Conservation (phyloP, 2,113 vertebrate species). For the human region DNA sequence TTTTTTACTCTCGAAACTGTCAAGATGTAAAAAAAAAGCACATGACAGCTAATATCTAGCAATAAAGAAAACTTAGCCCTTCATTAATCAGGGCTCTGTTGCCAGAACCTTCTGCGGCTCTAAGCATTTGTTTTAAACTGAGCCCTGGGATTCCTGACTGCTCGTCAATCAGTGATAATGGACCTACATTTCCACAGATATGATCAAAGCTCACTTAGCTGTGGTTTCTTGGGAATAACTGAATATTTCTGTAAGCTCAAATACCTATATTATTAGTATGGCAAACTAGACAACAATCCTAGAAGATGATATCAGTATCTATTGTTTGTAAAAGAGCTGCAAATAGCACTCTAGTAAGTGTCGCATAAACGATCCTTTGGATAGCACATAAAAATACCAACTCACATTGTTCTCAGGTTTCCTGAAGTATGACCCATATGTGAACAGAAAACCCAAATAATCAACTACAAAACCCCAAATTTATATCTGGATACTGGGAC, state of each 20-base stretch:
- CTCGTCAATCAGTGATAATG: background rate
- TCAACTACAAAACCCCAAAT: background rate
- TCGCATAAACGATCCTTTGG: background rate
- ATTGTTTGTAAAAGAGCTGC: background rate
- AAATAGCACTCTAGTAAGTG: background rate
- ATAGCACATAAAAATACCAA: background rate
- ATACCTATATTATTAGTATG: background rate
- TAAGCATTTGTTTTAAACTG: background rate
- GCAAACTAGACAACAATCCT: background rate
- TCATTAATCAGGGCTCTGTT: background rate
- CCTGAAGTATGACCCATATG: background rate
- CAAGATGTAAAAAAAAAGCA: slow-evolving; percentile 24
- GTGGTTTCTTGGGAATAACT: background rate
- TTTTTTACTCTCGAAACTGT: slow-evolving; percentile 9
- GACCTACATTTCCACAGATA: background rate
- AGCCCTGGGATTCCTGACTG: background rate
- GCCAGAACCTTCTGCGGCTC: background rate
- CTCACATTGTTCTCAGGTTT: background rate
- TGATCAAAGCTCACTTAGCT: background rate
- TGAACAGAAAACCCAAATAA: background rate
- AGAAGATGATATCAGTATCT: background rate
- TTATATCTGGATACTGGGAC: background rate
- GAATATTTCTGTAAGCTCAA: background rate
- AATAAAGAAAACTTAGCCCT: background rate
- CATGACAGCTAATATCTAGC: background rate